Percentiles rank a stretch among this genome's conserved stretches.
phyloP scores from a whole-genome alignment of 35 echinoderm and acorn worm species.

The Ptychodera flava region DNA sequence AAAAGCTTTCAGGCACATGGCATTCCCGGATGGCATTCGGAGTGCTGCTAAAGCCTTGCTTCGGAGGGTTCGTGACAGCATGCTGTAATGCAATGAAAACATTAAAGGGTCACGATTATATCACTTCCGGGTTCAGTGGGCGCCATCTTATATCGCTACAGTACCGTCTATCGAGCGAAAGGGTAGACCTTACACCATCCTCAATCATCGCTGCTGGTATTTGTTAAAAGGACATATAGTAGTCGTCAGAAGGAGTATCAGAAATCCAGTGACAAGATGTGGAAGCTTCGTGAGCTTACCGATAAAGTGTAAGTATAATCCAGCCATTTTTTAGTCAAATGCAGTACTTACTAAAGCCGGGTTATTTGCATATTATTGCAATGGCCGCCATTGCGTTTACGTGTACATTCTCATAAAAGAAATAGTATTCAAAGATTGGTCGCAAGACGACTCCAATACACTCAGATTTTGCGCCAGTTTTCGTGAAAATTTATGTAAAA shows the following conservation, averaged over 20 bases:
- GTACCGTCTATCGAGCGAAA: background rate
- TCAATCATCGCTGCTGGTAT: background rate
- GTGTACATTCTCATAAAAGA: background rate
- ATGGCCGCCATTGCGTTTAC: background rate
- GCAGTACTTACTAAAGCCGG: background rate
- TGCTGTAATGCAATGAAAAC: too few species aligned
- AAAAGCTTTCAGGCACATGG: too few species aligned
- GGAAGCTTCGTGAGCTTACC: background rate
- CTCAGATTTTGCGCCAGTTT: too few species aligned
- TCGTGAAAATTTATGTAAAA: too few species aligned
- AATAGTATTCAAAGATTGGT: too few species aligned
- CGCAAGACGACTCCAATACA: too few species aligned
- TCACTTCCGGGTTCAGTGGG: background rate
- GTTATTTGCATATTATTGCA: background rate
- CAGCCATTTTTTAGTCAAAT: too few species aligned
- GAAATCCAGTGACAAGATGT: background rate
- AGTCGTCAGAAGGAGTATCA: background rate
- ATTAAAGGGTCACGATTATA: too few species aligned
- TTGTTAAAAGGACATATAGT: background rate
- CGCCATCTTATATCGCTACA: background rate
- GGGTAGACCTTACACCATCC: background rate
- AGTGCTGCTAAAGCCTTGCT: too few species aligned
- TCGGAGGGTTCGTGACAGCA: too few species aligned
- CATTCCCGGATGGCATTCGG: too few species aligned
- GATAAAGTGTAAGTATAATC: slow-evolving; percentile 1